Percentiles rank a stretch among this genome's conserved stretches.
Evolutionary conservation across 2,888 invertebrate species (phyloP).

Genomic region (Caenorhabditis zanzibari): DNA sequence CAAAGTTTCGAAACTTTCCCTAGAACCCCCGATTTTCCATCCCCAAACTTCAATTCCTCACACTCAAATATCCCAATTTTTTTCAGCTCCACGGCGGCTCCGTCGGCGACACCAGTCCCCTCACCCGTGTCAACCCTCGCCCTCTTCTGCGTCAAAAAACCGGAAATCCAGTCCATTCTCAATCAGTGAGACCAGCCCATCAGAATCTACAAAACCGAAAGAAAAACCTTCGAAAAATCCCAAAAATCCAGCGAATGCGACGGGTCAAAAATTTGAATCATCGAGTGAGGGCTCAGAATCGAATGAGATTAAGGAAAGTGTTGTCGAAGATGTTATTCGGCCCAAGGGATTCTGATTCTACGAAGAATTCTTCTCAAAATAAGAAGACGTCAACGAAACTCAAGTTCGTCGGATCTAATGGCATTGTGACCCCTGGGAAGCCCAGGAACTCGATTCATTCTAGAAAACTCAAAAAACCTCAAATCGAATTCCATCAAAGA

Average conservation of each 20-base stretch:
- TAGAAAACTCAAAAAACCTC: not conserved
- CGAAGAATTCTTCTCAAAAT: slow-evolving; percentile 1
- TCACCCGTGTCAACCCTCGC: not conserved
- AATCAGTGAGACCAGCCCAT: not conserved
- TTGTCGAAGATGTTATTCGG: slow-evolving; percentile 52
- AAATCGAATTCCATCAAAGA: slow-evolving; percentile 8
- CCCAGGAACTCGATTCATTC: not conserved
- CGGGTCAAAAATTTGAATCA: slow-evolving; percentile 37
- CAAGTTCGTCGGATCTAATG: slow-evolving; percentile 42
- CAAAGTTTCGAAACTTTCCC: not conserved
- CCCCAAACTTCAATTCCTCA: too few species aligned
- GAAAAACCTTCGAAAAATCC: slow-evolving; percentile 29
- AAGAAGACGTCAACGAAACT: slow-evolving; percentile 6
- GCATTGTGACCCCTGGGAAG: slow-evolving; percentile 25
- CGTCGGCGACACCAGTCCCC: not conserved
- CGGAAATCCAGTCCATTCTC: not conserved
- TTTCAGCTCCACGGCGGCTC: slow-evolving; percentile 50
- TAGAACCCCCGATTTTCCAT: not conserved
- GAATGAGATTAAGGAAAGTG: slow-evolving; percentile 50
- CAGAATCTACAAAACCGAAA: not conserved
- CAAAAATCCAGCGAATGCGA: slow-evolving; percentile 29
- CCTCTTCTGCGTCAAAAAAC: not conserved
- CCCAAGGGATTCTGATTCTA: slow-evolving; percentile 20
- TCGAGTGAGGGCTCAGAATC: slow-evolving; percentile 34
- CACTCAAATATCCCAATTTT: not conserved